phyloP scores from a whole-genome alignment of 2,113 vertebrate genomes.

The Catharus bicknelli region DNA sequence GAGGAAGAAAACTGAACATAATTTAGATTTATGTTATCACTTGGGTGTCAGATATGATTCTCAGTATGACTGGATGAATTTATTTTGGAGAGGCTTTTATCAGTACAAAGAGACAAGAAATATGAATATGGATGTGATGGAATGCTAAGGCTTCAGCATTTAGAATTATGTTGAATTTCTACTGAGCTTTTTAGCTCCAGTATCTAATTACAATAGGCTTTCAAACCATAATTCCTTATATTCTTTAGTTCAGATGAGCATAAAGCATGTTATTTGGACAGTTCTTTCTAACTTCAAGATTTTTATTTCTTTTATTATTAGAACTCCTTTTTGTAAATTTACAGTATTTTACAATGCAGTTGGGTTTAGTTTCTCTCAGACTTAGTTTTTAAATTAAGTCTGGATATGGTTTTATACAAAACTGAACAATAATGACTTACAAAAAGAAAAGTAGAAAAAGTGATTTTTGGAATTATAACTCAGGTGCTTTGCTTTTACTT shows the following conservation, averaged over 20 bases:
- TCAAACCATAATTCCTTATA: neutral
- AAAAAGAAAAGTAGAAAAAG: neutral
- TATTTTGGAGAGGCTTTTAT: neutral
- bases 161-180: neutral
- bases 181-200: neutral
- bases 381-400: neutral
- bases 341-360: neutral
- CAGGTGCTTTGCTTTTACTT: neutral
- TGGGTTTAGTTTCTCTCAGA: neutral
- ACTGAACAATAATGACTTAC: neutral
- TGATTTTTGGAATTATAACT: neutral
- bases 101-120: neutral
- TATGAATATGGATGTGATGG: neutral
- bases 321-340: neutral
- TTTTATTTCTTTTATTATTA: constrained; percentile 4
- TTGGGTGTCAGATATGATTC: neutral
- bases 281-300: neutral
- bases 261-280: neutral
- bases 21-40: neutral
- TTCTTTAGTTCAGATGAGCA: neutral
- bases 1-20: neutral
- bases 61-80: neutral
- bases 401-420: neutral
- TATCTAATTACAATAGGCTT: neutral
- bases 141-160: neutral